phyloP scores from a whole-genome alignment of 1,140 invertebrate genomes.

The Hylaeus volcanicus region DNA sequence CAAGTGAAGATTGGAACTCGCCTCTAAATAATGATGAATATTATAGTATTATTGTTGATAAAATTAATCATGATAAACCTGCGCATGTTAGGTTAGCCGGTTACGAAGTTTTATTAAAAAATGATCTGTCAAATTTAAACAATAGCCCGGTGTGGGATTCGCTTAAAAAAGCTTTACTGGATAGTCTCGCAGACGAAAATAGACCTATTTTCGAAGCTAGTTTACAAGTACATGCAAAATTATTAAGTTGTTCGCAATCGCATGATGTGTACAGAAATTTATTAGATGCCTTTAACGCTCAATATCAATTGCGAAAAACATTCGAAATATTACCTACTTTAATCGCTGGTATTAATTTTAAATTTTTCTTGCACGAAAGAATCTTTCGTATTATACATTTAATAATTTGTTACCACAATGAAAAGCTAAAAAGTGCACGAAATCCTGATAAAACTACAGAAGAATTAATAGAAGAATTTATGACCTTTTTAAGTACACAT shows the following conservation, averaged over 20 bases:
- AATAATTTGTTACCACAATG: conserved; percentile 72
- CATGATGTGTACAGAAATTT: conserved; percentile 69
- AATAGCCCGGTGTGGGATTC: conserved; percentile 65
- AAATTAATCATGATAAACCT: conserved; percentile 71
- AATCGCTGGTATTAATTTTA: conserved; percentile 75
- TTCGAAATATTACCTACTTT: conserved; percentile 72
- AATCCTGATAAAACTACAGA: conserved; percentile 70
- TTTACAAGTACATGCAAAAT: conserved; percentile 72
- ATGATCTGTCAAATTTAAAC: conserved; percentile 67
- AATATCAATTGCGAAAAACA: conserved; percentile 68
- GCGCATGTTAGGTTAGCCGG: conserved; percentile 76
- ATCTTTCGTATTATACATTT: conserved; percentile 72
- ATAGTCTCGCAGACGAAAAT: conserved; percentile 73
- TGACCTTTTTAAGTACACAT: conserved; percentile 69
- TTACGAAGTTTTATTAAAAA: conserved; percentile 74
- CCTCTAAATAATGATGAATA: conserved; percentile 60
- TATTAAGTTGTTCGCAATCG: conserved; percentile 65
- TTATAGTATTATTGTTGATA: conserved; percentile 68
- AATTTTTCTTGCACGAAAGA: conserved; percentile 77
- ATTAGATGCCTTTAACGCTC: conserved; percentile 67
- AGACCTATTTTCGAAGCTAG: conserved; percentile 76
- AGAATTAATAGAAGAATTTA: conserved; percentile 76
- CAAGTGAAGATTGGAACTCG: conserved; percentile 71
- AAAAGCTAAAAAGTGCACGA: conserved; percentile 70
- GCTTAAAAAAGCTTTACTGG: conserved; percentile 68